Evolutionary conservation across 2,888 invertebrate genomes (phyloP).

Genomic region (Shargacucullia verbasci): DNA sequence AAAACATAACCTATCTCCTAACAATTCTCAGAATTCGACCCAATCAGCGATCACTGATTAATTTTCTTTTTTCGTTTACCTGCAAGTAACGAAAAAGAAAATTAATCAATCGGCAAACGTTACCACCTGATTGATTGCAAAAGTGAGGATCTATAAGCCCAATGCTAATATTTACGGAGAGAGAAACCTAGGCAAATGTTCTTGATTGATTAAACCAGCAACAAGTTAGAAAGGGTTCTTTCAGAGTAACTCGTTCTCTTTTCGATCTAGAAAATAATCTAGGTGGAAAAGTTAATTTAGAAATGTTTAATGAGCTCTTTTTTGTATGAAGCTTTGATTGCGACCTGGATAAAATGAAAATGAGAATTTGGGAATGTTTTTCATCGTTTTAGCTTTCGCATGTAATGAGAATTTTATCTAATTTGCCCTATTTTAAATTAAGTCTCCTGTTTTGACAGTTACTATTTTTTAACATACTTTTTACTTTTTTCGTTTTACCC

Average conservation of each 20-base stretch:
- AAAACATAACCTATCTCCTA: no score
- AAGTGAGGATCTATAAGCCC: conserved; percentile 39
- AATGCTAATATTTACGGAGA: conserved; percentile 56
- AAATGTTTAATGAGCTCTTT: conserved; percentile 29
- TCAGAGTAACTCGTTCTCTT: conserved; percentile 4
- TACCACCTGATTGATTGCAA: conserved; percentile 61
- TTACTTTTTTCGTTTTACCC: no score
- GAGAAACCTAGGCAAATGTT: conserved; percentile 49
- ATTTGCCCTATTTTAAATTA: no score
- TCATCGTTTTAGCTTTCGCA: neutral
- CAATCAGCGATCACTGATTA: no score
- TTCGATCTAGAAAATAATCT: conserved; percentile 21
- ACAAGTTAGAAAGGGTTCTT: conserved; percentile 49
- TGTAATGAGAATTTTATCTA: neutral
- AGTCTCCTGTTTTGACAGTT: no score
- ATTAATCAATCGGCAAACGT: conserved; percentile 43
- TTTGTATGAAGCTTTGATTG: conserved; percentile 21
- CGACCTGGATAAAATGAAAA: neutral
- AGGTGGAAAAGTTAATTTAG: conserved; percentile 27
- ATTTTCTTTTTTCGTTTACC: no score
- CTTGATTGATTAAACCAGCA: conserved; percentile 63
- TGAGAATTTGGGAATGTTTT: conserved; percentile 7
- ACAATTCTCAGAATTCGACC: neutral
- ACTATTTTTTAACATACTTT: no score
- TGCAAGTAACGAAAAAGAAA: conserved; percentile 15